Evolutionary conservation across 1,140 invertebrate species (phyloP).

Genomic region (Cotesia chilonis): DNA sequence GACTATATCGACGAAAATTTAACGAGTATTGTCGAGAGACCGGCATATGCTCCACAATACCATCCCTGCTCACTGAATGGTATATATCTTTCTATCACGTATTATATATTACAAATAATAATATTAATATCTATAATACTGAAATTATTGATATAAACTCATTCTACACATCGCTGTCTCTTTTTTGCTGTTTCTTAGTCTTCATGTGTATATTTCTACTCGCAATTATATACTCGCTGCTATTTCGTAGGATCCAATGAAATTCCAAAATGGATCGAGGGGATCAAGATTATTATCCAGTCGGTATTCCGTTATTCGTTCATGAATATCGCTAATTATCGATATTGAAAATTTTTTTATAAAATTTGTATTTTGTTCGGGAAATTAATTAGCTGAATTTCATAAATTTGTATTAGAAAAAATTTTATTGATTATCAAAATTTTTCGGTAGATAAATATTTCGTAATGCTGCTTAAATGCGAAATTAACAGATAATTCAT

Average conservation of each 20-base stretch:
- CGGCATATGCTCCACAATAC: too few species aligned
- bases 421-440: too few species aligned
- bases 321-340: conserved; percentile 31
- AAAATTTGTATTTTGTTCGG: conserved; percentile 5
- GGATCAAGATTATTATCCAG: conserved; percentile 27
- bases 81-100: background rate
- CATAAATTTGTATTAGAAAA: background rate
- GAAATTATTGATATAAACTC: conserved; percentile 38
- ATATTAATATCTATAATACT: conserved; percentile 13
- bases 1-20: conserved; percentile 36
- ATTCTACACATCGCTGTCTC: conserved; percentile 24
- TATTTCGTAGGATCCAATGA: conserved; percentile 37
- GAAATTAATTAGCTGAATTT: conserved; percentile 12
- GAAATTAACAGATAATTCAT: too few species aligned
- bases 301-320: conserved; percentile 23
- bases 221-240: background rate
- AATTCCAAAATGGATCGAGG: conserved; percentile 19
- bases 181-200: conserved; percentile 1
- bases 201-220: conserved; percentile 13
- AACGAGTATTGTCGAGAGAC: conserved; percentile 33
- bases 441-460: too few species aligned
- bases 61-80: background rate
- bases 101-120: too few species aligned
- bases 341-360: conserved; percentile 1
- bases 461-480: too few species aligned